These are phyloP conservation scores for Alsophila aescularia DNA, from an alignment of 2,888 invertebrate species.

Conservation along the genomic window DNA sequence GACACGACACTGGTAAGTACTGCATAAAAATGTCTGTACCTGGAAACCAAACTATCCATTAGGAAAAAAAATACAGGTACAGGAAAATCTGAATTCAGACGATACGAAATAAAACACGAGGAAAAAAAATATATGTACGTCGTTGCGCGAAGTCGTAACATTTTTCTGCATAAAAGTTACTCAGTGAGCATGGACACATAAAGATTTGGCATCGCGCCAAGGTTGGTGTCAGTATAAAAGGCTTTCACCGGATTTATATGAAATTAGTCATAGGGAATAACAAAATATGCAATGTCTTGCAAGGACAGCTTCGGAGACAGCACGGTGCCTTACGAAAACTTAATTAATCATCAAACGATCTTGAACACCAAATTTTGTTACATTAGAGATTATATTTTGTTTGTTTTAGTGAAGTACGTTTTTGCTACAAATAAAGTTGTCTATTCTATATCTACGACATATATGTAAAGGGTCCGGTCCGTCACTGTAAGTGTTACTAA, in stretches of 20 bases:
- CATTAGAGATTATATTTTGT: too few relatives aligned
- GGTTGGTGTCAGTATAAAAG: slow-evolving; percentile 39
- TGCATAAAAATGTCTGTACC: too few relatives aligned
- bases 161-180: slow-evolving; percentile 28
- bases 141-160: slow-evolving; percentile 17
- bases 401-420: too few relatives aligned
- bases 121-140: slow-evolving; percentile 12
- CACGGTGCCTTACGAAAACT: not conserved
- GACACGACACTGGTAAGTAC: too few relatives aligned
- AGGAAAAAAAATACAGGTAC: slow-evolving; percentile 5
- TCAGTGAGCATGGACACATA: slow-evolving; percentile 20
- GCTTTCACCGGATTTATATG: slow-evolving; percentile 55
- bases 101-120: not conserved
- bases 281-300: slow-evolving; percentile 9
- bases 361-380: too few relatives aligned
- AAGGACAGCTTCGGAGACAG: not conserved
- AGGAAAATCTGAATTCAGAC: not conserved
- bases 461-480: too few relatives aligned
- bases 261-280: slow-evolving; percentile 34
- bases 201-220: slow-evolving; percentile 44
- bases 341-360: too few relatives aligned
- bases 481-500: too few relatives aligned
- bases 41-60: too few relatives aligned
- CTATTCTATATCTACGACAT: too few relatives aligned
- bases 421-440: too few relatives aligned